Percentiles rank a stretch among this genome's conserved stretches.
Conservation (phyloP, 2,888 invertebrate genomes). For the Drosophila anomalata region DNA sequence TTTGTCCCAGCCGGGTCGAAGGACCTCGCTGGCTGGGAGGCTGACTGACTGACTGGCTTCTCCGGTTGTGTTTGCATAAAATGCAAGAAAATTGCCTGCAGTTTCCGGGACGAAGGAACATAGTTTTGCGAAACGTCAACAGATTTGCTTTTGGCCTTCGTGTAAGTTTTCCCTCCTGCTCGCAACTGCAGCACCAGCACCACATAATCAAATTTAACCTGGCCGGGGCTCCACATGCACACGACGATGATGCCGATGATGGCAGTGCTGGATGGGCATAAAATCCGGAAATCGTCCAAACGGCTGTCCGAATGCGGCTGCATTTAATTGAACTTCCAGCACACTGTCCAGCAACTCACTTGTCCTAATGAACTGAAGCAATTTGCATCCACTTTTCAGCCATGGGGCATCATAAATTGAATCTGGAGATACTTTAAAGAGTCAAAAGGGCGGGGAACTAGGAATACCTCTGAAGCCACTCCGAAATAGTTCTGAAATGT, state of each 20-base stretch:
- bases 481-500: slow-evolving; percentile 10
- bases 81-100: slow-evolving; percentile 65
- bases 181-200: slow-evolving; percentile 36
- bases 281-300: not conserved
- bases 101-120: slow-evolving; percentile 36
- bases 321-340: slow-evolving; percentile 63
- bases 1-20: slow-evolving; percentile 32
- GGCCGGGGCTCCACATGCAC: slow-evolving; percentile 37
- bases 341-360: slow-evolving; percentile 17
- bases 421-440: too few relatives aligned
- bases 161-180: slow-evolving; percentile 44
- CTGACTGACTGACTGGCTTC: slow-evolving; percentile 33
- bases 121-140: slow-evolving; percentile 53
- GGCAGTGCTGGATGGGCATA: slow-evolving; percentile 6
- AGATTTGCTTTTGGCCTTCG: slow-evolving; percentile 49
- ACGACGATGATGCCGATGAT: slow-evolving; percentile 3
- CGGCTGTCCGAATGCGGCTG: slow-evolving; percentile 24
- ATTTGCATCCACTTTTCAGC: slow-evolving; percentile 30
- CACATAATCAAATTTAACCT: slow-evolving; percentile 73
- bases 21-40: not conserved
- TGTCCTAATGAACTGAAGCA: slow-evolving; percentile 21
- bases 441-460: too few relatives aligned
- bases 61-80: slow-evolving; percentile 59
- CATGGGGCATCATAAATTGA: not conserved
- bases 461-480: not conserved